Base-by-base conservation (phyloP, 2,113 vertebrate species). In the Pithys albifrons region DNA sequence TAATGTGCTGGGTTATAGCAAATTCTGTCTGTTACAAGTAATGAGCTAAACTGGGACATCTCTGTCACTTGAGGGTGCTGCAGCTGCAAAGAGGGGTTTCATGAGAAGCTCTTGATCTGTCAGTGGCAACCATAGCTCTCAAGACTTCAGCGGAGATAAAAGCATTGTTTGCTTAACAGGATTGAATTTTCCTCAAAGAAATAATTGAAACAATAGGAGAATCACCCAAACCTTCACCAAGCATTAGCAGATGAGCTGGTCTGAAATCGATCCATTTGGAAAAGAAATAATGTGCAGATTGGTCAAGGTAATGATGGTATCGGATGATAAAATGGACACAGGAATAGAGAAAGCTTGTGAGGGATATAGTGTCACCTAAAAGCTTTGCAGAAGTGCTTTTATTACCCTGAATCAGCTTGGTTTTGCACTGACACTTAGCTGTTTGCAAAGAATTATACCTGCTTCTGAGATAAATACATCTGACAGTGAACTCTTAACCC, bases 381-480 rank as follows among this genome's bases (percentile, higher is more conserved):
- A 95, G 78, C 61, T 88, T 76, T 74, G 71, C 73, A 89, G 51
- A 85, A 58, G 75, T 93, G 92, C 96, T 96, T 94, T 96, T 96
- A 96, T 96, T 96, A 96, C 93, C 80, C 93, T 86, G 86, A 94
- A 78, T 97, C 88, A 84, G 93, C 65, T 95, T 95, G 88, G 80
- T 93, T 89, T 93, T 73, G 66, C 67, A 75, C 86, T 81, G 58
- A 62, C 92, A 61, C 78, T 76, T 85, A 81, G 77, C 84, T 62
- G 75, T 92, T 75, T 25, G 49, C 55, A 39, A 83, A 82, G 72
- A 90, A 93, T 97, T 75, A 79, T 71, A 88, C 86, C 66, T 97
- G 88, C 81, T 91, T 91, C 83, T 72, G 87, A 89, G 75, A 70
- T 86, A 96, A 95, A 91, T 88, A 31, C 52, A 28, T 85, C 72